A percentile compares a stretch with the other conserved stretches of the same genome.
phyloP scores from a whole-genome alignment of 2,888 invertebrate genomes.

The Epiblema foenella region DNA sequence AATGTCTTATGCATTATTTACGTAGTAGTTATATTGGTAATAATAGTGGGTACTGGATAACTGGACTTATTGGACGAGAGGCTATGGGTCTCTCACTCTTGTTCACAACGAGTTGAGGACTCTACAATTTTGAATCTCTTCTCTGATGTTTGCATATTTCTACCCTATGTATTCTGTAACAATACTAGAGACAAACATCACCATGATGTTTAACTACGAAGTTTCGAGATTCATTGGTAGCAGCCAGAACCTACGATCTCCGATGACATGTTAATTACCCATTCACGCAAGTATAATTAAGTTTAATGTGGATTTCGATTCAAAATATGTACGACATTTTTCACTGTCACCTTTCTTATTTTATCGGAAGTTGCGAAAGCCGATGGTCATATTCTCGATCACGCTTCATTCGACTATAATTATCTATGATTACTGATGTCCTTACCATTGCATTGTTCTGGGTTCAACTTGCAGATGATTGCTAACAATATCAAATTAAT shows the following conservation, averaged over 20 bases:
- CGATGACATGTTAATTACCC: too few relatives aligned
- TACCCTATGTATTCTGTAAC: background rate
- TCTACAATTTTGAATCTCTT: background rate
- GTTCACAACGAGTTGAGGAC: background rate
- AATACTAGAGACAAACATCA: too few relatives aligned
- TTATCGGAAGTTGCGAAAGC: background rate
- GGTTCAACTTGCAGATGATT: conserved; percentile 13
- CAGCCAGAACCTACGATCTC: too few relatives aligned
- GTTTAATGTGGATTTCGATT: background rate
- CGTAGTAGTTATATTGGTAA: too few relatives aligned
- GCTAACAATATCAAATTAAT: background rate
- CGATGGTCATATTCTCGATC: conserved; percentile 2
- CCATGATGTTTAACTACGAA: too few relatives aligned
- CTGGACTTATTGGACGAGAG: background rate
- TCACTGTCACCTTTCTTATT: background rate
- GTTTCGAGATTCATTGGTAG: too few relatives aligned
- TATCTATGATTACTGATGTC: conserved; percentile 1
- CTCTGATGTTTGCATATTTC: background rate
- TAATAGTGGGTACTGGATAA: background rate
- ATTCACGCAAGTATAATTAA: background rate
- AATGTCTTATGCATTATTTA: too few relatives aligned
- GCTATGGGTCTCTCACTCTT: background rate
- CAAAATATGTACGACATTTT: background rate
- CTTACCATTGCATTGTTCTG: conserved; percentile 20
- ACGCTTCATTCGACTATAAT: conserved; percentile 10